Evolutionary conservation across 2,113 vertebrate species (phyloP).

Genomic region (Bubo scandiacus): DNA sequence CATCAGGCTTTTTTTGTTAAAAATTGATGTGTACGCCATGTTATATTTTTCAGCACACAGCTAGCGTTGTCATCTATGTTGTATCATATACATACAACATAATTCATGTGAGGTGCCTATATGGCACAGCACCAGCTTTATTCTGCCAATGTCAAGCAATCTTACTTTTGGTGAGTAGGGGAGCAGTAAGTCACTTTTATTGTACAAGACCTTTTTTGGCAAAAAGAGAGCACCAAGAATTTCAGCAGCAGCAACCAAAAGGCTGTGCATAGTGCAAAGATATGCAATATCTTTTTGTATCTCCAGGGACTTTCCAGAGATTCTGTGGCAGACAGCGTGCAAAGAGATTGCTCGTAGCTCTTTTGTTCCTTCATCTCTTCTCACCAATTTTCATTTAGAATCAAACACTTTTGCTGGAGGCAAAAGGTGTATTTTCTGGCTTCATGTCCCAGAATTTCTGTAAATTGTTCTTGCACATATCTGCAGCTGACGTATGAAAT

Average conservation of each 20-base stretch:
- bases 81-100: neutral
- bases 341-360: constrained; percentile 53
- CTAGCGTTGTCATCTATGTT: neutral
- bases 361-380: constrained; percentile 59
- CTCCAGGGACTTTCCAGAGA: constrained; percentile 60
- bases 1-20: neutral
- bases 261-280: constrained; percentile 15
- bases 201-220: constrained; percentile 13
- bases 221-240: constrained; percentile 34
- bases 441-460: constrained; percentile 26
- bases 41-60: neutral
- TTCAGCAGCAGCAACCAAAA: constrained; percentile 58
- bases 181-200: neutral
- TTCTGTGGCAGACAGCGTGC: constrained; percentile 46
- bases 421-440: constrained; percentile 22
- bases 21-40: neutral
- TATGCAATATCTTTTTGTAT: constrained; percentile 45
- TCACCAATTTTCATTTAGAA: constrained; percentile 64
- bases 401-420: constrained; percentile 41
- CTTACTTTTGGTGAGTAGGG: constrained; percentile 3
- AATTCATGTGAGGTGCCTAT: neutral
- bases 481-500: constrained; percentile 5
- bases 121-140: neutral
- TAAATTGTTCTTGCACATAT: constrained; percentile 49
- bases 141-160: neutral